Percentiles rank a stretch among this genome's conserved stretches.
These are phyloP conservation scores for Meloidogyne exigua DNA, from an alignment of 1,140 invertebrate species.

Conservation along the genomic window DNA sequence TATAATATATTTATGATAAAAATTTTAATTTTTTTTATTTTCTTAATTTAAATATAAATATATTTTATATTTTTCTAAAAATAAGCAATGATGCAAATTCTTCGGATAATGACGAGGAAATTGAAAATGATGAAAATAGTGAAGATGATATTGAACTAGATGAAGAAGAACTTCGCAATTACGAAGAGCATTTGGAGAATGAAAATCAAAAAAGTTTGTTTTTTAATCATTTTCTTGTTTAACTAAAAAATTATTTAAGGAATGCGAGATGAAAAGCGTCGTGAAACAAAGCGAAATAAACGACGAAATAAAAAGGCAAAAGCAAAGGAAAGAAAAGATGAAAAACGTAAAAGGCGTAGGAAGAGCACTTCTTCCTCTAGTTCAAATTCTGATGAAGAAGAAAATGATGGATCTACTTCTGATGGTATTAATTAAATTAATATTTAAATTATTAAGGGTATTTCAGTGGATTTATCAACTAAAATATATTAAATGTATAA, in stretches of 20 bases:
- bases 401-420: background rate
- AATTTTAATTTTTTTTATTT: no score
- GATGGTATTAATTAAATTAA: background rate
- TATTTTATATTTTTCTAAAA: no score
- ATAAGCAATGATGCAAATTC: background rate
- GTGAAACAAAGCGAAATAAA: constrained; percentile 36
- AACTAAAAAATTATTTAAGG: constrained; percentile 28
- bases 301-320: constrained; percentile 39
- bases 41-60: no score
- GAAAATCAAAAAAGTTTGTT: constrained; percentile 33
- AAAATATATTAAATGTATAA: no score
- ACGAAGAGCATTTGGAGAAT: constrained; percentile 29
- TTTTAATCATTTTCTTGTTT: background rate
- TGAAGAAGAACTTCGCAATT: constrained; percentile 20
- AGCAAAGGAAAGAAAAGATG: constrained; percentile 14
- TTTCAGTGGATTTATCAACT: background rate
- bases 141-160: constrained; percentile 9
- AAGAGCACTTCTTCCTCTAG: background rate
- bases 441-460: background rate
- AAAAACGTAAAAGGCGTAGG: background rate
- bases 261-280: constrained; percentile 32
- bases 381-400: constrained; percentile 17
- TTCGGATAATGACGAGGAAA: constrained; percentile 19
- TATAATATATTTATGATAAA: no score
- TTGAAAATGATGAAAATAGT: constrained; percentile 11